Percentiles rank a stretch among this genome's conserved stretches.
phyloP scores from a whole-genome alignment of 2,113 vertebrate genomes.

The Onychostoma macrolepis region DNA sequence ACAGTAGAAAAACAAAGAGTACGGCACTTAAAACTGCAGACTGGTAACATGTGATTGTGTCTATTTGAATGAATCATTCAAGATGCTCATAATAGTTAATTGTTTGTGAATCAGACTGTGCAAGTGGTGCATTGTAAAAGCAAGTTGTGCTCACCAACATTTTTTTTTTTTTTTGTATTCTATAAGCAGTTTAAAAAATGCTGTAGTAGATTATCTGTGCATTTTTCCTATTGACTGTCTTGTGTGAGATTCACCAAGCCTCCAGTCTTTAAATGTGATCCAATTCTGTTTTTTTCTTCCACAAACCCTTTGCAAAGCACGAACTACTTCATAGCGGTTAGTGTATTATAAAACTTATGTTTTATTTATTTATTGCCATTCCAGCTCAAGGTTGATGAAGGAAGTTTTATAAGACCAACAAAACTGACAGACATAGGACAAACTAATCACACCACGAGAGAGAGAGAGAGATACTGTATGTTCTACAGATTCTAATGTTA shows the following conservation, averaged over 20 bases:
- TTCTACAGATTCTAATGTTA: neutral
- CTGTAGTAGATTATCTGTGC: too few species aligned
- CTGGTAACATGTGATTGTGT: neutral
- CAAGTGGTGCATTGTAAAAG: neutral
- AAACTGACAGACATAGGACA: neutral
- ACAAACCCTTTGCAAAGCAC: neutral
- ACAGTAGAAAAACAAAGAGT: slow-evolving; percentile 20
- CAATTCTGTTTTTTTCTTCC: neutral
- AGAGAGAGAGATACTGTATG: neutral
- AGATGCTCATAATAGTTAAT: neutral
- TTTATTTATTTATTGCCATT: neutral
- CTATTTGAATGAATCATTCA: neutral
- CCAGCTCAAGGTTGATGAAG: neutral
- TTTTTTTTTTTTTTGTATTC: too few species aligned
- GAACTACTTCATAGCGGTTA: neutral
- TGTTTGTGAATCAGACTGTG: neutral
- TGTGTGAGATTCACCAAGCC: too few species aligned
- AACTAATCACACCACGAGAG: neutral
- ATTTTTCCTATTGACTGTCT: too few species aligned
- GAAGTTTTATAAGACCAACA: neutral
- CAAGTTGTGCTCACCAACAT: neutral
- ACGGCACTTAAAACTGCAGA: neutral
- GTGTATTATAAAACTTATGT: too few species aligned
- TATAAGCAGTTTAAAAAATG: too few species aligned
- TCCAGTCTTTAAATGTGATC: neutral